Percentiles rank a stretch among this genome's conserved stretches.
phyloP scores from a whole-genome alignment of 2,888 invertebrate species.

The Drosophila setosimentum region DNA sequence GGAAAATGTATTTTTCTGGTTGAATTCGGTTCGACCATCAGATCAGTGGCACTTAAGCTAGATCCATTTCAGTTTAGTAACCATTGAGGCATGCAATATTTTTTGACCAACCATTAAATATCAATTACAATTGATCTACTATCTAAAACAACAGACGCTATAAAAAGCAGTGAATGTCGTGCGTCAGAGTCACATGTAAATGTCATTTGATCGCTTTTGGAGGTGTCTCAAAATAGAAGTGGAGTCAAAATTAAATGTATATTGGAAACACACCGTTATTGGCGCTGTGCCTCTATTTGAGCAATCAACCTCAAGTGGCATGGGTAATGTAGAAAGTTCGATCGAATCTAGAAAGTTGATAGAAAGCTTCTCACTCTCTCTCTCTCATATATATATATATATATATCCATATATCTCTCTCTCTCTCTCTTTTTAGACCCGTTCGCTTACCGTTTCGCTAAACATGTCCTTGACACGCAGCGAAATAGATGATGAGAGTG shows the following conservation, averaged over 20 bases:
- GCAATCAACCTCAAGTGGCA: conserved; percentile 32
- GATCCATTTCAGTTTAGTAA: conserved; percentile 18
- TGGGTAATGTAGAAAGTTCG: conserved; percentile 54
- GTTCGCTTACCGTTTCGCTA: conserved; percentile 68
- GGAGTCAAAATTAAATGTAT: conserved; percentile 42
- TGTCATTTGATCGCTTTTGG: background rate
- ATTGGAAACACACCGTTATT: conserved; percentile 17
- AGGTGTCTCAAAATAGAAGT: background rate
- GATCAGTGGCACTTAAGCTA: conserved; percentile 11
- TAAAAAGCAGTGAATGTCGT: conserved; percentile 38
- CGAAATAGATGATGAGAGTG: conserved; percentile 47
- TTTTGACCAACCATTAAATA: conserved; percentile 47
- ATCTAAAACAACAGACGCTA: conserved; percentile 13
- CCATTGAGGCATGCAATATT: conserved; percentile 49
- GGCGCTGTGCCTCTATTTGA: conserved; percentile 45
- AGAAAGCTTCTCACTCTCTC: background rate
- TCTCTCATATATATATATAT: no score
- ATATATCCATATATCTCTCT: no score
- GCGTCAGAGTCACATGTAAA: conserved; percentile 10
- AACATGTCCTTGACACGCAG: conserved; percentile 74
- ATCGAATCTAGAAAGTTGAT: background rate
- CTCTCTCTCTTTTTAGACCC: conserved; percentile 43
- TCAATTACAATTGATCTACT: conserved; percentile 11
- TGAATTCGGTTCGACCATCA: conserved; percentile 20
- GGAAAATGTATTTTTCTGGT: conserved; percentile 13